A percentile compares a stretch with the other conserved stretches of the same genome.
Evolutionary conservation across 2,797 vertebrate genomes (phyloP).

Genomic region (Loris lydekkerianus): DNA sequence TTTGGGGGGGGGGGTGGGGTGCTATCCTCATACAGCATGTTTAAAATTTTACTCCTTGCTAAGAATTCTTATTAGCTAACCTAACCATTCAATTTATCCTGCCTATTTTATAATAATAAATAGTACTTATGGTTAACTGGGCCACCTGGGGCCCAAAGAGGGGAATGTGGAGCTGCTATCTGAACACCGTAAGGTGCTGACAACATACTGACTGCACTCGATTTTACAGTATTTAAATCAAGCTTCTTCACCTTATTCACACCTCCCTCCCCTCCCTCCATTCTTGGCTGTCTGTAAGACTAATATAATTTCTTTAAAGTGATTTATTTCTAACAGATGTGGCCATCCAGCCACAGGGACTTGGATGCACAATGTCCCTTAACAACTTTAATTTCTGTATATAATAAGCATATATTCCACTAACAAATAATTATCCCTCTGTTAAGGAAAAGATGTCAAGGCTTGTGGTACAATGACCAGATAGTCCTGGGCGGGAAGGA

Average conservation of each 20-base stretch:
- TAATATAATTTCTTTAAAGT: slow-evolving; percentile 77
- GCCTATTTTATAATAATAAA: slow-evolving; percentile 64
- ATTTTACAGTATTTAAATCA: slow-evolving; percentile 53
- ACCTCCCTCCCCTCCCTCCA: not conserved
- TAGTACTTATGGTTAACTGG: slow-evolving; percentile 68
- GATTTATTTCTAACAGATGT: slow-evolving; percentile 82
- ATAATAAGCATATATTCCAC: slow-evolving; percentile 67
- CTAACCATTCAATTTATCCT: slow-evolving; percentile 41
- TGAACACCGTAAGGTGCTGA: not conserved
- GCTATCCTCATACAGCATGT: not conserved
- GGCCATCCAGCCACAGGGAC: slow-evolving; percentile 65
- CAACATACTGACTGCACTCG: slow-evolving; percentile 34
- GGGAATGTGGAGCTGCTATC: not conserved
- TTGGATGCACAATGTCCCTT: slow-evolving; percentile 44
- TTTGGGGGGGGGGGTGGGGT: rapidly evolving
- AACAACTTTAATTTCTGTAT: slow-evolving; percentile 78
- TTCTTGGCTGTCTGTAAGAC: slow-evolving; percentile 58
- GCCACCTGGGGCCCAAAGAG: slow-evolving; percentile 72
- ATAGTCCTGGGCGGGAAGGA: slow-evolving; percentile 18
- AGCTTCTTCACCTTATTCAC: not conserved
- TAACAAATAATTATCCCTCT: slow-evolving; percentile 76
- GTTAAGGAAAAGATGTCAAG: slow-evolving; percentile 49
- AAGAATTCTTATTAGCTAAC: slow-evolving; percentile 47
- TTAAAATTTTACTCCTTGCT: slow-evolving; percentile 56
- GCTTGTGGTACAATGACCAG: not conserved